phyloP scores from a whole-genome alignment of 2,797 vertebrate genomes.

The Thaleichthys pacificus region DNA sequence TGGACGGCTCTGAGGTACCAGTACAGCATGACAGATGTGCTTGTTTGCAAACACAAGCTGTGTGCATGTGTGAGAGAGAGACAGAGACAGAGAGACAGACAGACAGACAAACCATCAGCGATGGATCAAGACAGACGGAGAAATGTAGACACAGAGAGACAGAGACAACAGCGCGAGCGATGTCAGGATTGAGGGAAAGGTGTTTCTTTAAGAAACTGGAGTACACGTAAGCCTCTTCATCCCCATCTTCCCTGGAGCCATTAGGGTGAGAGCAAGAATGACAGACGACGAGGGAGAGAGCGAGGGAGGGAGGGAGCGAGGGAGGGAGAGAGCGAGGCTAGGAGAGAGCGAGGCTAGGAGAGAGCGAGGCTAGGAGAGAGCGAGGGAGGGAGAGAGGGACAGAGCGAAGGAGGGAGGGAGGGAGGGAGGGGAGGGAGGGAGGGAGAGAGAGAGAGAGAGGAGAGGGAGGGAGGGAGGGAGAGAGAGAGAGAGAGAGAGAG shows the following conservation, averaged over 20 bases:
- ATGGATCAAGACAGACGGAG: neutral
- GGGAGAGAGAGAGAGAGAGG: no score
- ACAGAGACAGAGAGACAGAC: neutral
- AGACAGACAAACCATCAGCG: neutral
- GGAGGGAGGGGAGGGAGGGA: no score
- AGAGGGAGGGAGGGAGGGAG: neutral
- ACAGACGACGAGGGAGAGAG: conserved; percentile 1
- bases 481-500: neutral
- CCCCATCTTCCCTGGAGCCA: conserved; percentile 1
- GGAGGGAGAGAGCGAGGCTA: neutral
- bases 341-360: neutral
- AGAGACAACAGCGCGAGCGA: no score
- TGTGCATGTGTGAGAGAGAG: neutral
- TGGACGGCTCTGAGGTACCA: neutral
- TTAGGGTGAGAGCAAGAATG: conserved; percentile 1
- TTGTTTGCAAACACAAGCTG: conserved; percentile 12
- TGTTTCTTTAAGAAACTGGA: no score
- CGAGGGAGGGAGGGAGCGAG: neutral
- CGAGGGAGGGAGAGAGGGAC: no score
- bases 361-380: no score
- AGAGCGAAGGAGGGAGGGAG: no score
- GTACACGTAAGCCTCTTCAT: conserved; percentile 14
- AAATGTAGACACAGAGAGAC: neutral
- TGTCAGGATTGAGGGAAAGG: no score
- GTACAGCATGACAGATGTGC: neutral